Conservation (phyloP, 2,888 invertebrate genomes). For the Muscina levida region DNA sequence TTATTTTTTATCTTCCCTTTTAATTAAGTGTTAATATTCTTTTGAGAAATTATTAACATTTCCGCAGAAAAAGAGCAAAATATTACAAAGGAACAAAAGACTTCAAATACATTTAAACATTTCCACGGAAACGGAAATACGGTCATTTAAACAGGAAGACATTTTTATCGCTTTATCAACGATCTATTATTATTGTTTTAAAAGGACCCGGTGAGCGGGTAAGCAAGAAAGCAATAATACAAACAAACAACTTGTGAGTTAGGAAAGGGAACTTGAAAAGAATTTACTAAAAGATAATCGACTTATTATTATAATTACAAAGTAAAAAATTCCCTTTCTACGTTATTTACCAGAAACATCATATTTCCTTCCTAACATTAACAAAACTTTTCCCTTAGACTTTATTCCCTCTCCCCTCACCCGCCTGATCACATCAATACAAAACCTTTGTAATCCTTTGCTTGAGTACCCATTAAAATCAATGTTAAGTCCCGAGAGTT, state of each 20-base stretch:
- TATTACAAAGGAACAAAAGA: too few relatives aligned
- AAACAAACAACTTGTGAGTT: too few relatives aligned
- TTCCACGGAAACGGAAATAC: neutral
- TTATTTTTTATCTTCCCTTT: too few relatives aligned
- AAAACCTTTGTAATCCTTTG: slow-evolving; percentile 12
- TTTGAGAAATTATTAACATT: too few relatives aligned
- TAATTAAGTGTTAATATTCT: too few relatives aligned
- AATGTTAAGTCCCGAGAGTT: slow-evolving; percentile 26
- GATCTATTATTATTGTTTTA: neutral
- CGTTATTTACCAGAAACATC: neutral
- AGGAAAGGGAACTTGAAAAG: neutral
- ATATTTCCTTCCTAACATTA: neutral
- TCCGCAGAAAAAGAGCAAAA: too few relatives aligned
- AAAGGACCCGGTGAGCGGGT: too few relatives aligned
- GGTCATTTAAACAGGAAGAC: neutral
- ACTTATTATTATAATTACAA: slow-evolving; percentile 14
- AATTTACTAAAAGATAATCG: slow-evolving; percentile 1
- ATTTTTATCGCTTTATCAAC: neutral
- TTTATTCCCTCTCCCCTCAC: neutral
- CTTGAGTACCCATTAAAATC: slow-evolving; percentile 38
- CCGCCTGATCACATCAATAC: neutral
- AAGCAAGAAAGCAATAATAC: too few relatives aligned
- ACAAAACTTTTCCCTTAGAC: neutral
- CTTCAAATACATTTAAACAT: too few relatives aligned
- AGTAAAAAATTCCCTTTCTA: too few relatives aligned